These are phyloP conservation scores for Actinia tenebrosa DNA, from an alignment of 64 coral and sea anemone species.

Conservation along the genomic window DNA sequence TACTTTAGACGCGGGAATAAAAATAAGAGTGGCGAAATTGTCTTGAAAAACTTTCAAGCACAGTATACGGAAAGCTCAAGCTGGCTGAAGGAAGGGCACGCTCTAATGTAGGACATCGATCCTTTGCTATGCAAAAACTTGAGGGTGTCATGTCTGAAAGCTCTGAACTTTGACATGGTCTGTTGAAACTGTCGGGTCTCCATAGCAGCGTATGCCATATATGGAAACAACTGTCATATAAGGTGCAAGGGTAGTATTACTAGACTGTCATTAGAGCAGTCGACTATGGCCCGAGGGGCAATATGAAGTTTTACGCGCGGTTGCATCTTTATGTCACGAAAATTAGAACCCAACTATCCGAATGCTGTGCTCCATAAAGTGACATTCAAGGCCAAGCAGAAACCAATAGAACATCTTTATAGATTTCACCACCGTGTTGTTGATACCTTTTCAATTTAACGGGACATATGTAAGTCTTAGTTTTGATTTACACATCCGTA, in stretches of 20 bases:
- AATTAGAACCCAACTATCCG: not conserved
- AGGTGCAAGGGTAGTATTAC: conserved; percentile 85
- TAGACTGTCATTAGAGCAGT: conserved; percentile 32
- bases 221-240: conserved; percentile 83
- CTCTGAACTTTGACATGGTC: conserved; percentile 99
- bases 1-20: conserved; percentile 11
- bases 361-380: not conserved
- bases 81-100: conserved; percentile 35
- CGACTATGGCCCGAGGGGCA: conserved; percentile 48
- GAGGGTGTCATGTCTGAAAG: conserved; percentile 98
- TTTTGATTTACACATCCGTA: not conserved
- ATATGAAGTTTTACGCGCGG: conserved; percentile 48
- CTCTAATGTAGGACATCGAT: conserved; percentile 49
- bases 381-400: not conserved
- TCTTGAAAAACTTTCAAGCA: not conserved
- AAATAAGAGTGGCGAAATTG: conserved; percentile 5
- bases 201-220: conserved; percentile 86
- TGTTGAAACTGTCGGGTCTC: conserved; percentile 98
- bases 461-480: not conserved
- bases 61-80: conserved; percentile 20
- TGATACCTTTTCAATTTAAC: not conserved
- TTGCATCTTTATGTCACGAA: conserved; percentile 45
- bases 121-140: conserved; percentile 92
- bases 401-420: not conserved
- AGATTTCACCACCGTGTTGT: not conserved